These are phyloP conservation scores for Sigmodon hispidus DNA, from an alignment of 2,113 vertebrate species.

Conservation along the genomic window DNA sequence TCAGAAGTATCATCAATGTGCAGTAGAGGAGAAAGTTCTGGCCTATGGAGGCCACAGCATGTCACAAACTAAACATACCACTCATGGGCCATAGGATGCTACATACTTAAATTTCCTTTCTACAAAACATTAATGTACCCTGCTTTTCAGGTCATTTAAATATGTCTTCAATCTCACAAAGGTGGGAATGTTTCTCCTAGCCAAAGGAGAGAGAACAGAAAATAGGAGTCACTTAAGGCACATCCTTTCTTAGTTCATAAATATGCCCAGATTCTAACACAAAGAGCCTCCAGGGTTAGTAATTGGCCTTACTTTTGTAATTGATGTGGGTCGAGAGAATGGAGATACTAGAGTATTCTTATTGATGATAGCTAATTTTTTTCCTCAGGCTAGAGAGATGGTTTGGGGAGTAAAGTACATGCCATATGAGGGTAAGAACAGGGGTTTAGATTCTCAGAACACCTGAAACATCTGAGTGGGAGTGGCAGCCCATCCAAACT, in stretches of 20 bases:
- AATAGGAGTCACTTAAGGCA: neutral
- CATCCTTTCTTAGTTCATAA: neutral
- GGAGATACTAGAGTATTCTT: neutral
- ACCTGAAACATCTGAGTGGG: neutral
- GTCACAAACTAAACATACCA: neutral
- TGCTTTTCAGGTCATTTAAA: neutral
- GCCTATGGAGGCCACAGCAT: neutral
- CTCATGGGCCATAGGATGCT: neutral
- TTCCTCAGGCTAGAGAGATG: neutral
- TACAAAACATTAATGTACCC: neutral
- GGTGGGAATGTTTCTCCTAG: neutral
- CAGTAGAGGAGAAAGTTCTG: neutral
- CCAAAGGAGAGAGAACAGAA: neutral
- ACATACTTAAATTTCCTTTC: neutral
- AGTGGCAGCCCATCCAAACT: neutral
- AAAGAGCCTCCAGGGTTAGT: neutral
- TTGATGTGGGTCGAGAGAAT: neutral
- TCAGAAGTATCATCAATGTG: neutral
- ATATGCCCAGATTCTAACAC: neutral
- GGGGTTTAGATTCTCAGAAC: neutral
- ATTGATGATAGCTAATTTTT: neutral
- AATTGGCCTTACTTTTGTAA: neutral
- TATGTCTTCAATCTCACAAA: neutral
- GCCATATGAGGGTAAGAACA: too few species aligned
- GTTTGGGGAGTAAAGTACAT: neutral